Base-by-base conservation (phyloP, 1,140 invertebrate species). In the Brachionus rotundiformis region DNA sequence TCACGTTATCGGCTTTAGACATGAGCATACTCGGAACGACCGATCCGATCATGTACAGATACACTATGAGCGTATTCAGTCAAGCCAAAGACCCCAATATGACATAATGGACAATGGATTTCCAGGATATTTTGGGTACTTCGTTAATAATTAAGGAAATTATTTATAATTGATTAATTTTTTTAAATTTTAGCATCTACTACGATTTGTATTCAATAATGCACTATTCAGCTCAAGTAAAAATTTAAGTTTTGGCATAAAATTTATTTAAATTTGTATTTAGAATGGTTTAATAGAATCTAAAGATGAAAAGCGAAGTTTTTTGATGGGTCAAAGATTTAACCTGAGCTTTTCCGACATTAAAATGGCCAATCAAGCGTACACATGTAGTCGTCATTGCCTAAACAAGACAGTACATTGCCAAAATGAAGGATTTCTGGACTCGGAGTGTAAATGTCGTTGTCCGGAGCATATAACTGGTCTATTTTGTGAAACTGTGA, bases 1-100 rank as follows among this genome's bases (percentile, higher is more conserved):
- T 83, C 91, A 92, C 83, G 90, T 90, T 0, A 82, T 91, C 1
- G 91, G 91, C 27, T 91, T 91, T 84, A 90, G 83, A 19, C 86
- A 87, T 73, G 86, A 88, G 71, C 87, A 88, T 29, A 83, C 83
- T 5, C 63, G 87, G 25, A 81, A 84, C 4, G 87, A 88, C 80
- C 73, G 87, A 75, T 85, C 86, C 82, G 80, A 84, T 16, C 83
- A 85, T 73, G 83, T 88, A 7, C 82, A 65, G 7, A 84, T 88
- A 16, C 76, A 84, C 59, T 83, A 83, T 44, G 82, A 84, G 41
- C 87, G 87, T 71, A 84, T 87, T 65, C 68, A 79, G 41, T 16
- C 82, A 5, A 29, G 23, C 11, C 44, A 71, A 11, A 33, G 29
- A 11, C 31, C 29, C 7, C 41, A 77, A 59, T 82, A 82, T 23